phyloP scores from a whole-genome alignment of 2,888 invertebrate genomes.

The Pyrrhosoma nymphula region DNA sequence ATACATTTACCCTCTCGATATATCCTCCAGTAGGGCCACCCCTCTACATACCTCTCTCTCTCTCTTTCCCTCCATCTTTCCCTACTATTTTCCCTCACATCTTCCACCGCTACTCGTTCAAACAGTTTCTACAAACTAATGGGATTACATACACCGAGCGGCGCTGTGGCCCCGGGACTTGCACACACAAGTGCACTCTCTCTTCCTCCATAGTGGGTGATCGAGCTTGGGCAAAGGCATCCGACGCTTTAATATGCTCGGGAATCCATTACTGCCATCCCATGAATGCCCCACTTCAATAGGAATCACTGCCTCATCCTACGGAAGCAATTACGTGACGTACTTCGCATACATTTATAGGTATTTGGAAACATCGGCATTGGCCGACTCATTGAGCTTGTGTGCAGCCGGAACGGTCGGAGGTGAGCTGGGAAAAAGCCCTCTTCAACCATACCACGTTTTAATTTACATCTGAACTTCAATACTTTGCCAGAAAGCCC shows the following conservation, averaged over 20 bases:
- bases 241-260: not conserved
- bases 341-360: not conserved
- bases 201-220: not conserved
- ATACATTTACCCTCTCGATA: not conserved
- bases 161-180: not conserved
- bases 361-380: not conserved
- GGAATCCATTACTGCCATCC: not conserved
- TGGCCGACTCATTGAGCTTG: not conserved
- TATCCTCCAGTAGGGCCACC: too few species aligned
- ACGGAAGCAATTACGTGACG: not conserved
- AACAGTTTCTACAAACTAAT: not conserved
- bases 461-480: not conserved
- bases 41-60: too few species aligned
- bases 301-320: not conserved
- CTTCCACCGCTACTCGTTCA: not conserved
- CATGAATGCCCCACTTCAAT: not conserved
- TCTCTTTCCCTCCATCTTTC: too few species aligned
- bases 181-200: not conserved
- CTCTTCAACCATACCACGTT: not conserved
- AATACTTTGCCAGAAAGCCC: not conserved
- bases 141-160: not conserved
- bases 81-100: not conserved
- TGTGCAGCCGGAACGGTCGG: not conserved
- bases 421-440: not conserved
- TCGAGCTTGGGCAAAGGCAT: not conserved